phyloP scores from a whole-genome alignment of 2,797 vertebrate genomes.

The Falco rusticolus region DNA sequence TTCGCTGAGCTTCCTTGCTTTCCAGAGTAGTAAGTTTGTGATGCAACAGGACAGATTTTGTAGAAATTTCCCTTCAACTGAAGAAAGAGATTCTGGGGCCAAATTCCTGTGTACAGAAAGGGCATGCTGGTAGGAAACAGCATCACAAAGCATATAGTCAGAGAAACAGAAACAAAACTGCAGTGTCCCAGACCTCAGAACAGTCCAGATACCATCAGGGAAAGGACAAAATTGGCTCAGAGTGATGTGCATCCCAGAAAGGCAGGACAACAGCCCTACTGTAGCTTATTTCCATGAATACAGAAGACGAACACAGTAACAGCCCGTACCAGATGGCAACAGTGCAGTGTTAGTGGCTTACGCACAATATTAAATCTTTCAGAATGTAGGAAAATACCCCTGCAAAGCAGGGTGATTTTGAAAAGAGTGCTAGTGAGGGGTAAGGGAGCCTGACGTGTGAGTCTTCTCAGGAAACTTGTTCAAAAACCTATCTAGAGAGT shows the following conservation, averaged over 20 bases:
- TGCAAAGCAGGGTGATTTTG: not conserved
- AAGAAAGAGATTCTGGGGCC: not conserved
- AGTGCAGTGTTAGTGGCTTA: not conserved
- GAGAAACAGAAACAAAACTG: conserved; percentile 55
- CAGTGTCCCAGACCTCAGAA: conserved; percentile 42
- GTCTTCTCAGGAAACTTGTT: not conserved
- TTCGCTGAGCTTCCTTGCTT: not conserved
- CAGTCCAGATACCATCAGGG: not conserved
- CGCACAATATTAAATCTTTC: not conserved
- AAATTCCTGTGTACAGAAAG: conserved; percentile 7
- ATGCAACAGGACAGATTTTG: not conserved
- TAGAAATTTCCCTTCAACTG: not conserved
- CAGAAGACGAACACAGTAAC: conserved; percentile 37
- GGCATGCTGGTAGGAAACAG: not conserved
- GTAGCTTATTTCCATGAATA: conserved; percentile 25
- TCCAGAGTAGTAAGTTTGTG: not conserved
- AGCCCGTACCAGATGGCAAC: conserved; percentile 29
- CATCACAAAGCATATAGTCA: conserved; percentile 65
- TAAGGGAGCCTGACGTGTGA: not conserved
- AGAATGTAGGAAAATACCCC: not conserved
- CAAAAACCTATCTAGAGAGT: not conserved
- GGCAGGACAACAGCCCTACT: conserved; percentile 56
- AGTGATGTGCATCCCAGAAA: conserved; percentile 11
- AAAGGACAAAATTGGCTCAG: conserved; percentile 30
- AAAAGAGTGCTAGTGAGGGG: not conserved